Percentiles rank a stretch among this genome's conserved stretches.
These are phyloP conservation scores for Catagonus wagneri DNA, from an alignment of 2,113 vertebrate species.

Conservation along the genomic window DNA sequence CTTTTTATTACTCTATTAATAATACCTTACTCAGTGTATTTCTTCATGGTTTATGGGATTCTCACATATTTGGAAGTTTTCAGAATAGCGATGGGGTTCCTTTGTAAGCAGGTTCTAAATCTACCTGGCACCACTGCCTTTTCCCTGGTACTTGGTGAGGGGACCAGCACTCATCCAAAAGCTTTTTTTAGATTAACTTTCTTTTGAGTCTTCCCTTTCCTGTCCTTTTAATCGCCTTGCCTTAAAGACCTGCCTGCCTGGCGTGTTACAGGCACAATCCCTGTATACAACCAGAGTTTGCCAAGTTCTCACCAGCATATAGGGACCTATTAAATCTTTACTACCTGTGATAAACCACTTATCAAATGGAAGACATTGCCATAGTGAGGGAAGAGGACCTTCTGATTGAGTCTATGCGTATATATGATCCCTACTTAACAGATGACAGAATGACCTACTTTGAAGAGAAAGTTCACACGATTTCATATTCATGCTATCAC, in stretches of 20 bases:
- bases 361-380: neutral
- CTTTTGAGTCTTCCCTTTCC: neutral
- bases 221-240: neutral
- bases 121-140: neutral
- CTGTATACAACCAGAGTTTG: neutral
- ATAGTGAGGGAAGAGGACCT: neutral
- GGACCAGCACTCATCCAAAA: neutral
- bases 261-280: neutral
- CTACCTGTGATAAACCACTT: neutral
- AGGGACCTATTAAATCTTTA: neutral
- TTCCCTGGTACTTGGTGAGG: neutral
- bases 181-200: neutral
- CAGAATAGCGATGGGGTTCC: neutral
- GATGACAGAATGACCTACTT: neutral
- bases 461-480: neutral
- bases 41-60: neutral
- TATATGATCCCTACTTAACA: neutral
- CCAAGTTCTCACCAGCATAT: neutral
- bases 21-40: neutral
- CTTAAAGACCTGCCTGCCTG: neutral
- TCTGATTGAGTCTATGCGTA: neutral
- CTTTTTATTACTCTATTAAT: slow-evolving; percentile 15
- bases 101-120: neutral
- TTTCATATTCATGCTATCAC: neutral
- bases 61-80: neutral